Evolutionary conservation across 2,113 vertebrate species (phyloP), one percentile per base, ranked within the genome.

Genomic region (Alligator mississippiensis): DNA sequence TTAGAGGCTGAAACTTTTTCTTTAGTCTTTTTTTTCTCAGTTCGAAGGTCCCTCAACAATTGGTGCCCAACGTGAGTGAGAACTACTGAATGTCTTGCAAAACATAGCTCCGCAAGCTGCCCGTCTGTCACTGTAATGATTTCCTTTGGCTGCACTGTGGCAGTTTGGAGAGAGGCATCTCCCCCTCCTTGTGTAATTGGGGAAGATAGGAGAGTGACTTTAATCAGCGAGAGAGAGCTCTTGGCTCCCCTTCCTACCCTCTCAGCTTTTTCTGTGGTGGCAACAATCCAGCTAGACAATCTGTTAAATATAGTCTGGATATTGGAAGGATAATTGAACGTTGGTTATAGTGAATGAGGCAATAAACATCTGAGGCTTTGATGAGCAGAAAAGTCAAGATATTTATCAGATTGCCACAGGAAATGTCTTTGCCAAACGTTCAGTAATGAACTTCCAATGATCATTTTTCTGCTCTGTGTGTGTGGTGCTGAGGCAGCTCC

Each of bases 381-480:
- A 92, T 0, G 3, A 93, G 89, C 92, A 90, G 87, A 92, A 93
- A 96, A 97, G 89, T 96, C 88, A 93, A 92, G 82, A 81, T 96
- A 94, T 96, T 96, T 93, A 90, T 93, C 91, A 93, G 91, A 96
- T 93, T 95, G 93, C 89, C 85, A 47, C 88, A 91, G 90, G 94
- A 95, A 94, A 96, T 83, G 86, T 83, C 83, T 94, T 93, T 93
- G 84, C 83, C 82, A 87, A 93, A 61, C 3, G 1, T 87, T 96
- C 87, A 89, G 85, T 96, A 95, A 92, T 96, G 95, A 94, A 94
- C 91, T 96, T 96, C 95, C 92, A 95, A 93, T 95, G 93, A 94
- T 92, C 24, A 68, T 81, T 93, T 92, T 96, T 90, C 76, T 89
- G 70, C 27, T 87, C 6, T 24, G 47, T 47, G 47, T 47, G 47